Base-by-base conservation (phyloP, 2,797 vertebrate species). In the Phoxinus dragarum region DNA sequence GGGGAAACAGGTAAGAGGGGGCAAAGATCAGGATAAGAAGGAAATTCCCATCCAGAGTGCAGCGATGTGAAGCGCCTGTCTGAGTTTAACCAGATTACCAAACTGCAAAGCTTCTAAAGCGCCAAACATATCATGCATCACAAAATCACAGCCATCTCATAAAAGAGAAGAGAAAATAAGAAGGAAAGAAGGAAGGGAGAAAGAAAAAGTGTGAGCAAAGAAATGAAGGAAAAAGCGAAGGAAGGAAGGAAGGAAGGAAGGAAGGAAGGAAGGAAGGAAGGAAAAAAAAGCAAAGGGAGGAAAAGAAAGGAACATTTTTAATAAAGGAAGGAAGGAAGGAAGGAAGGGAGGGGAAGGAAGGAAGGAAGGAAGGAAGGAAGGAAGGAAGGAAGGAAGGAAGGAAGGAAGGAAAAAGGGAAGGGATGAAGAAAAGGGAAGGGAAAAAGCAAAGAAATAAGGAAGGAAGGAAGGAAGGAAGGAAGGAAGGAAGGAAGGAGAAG, bases 11-110 rank as follows among this genome's bases (percentile, higher is more conserved):
- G 92, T 94, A 93, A 90, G 64, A 56, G 84, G 85, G 86, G 23
- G 56, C 9, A 69, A 54, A 80, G 87, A 82, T 84, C 77, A 86
- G 27, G 72, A 86, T 90, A 90, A 88, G 94, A 92, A 92, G 90
- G 91, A 91, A 90, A 92, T 89, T 91, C 88, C 86, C 88, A 84
- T 88, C 86, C 64, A 71, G 80, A 81, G 56, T 21, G 23, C 47
- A 82, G 61, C 4, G 71, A 75, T 44, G 71, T 84, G 80, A 81
- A 77, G 68, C 78, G 40, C 4, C 66, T 61, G 56, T 85, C 73
- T 82, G 80, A 38, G 83, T 49, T 66, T 92, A 94, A 94, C 89
- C 92, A 91, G 93, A 94, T 95, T 94, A 94, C 1, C 34, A 84
- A 81, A 85, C 67, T 79, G 72, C 5, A 47, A 76, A 16, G 73